These are phyloP conservation scores for Sceloporus undulatus DNA, from an alignment of 2,113 vertebrate genomes.

Conservation along the genomic window DNA sequence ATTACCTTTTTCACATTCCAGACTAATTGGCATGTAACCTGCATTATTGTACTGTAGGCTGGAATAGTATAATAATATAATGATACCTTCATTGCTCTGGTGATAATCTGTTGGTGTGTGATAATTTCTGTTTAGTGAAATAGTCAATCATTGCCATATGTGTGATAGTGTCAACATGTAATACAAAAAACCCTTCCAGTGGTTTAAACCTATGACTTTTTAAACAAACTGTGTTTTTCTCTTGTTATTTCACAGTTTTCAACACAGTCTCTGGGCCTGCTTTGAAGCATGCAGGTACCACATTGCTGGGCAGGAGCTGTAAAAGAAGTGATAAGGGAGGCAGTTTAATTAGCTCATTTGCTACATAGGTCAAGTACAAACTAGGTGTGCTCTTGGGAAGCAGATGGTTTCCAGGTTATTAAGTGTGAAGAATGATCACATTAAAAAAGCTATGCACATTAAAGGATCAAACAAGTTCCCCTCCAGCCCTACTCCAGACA, in stretches of 20 bases:
- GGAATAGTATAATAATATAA: constrained; percentile 69
- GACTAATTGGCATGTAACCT: constrained; percentile 73
- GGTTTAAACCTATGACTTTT: constrained; percentile 58
- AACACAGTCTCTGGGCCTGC: neutral
- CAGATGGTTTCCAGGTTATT: constrained; percentile 18
- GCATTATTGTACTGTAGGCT: constrained; percentile 65
- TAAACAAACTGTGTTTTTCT: constrained; percentile 45
- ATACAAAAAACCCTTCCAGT: constrained; percentile 28
- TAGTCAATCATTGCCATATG: constrained; percentile 38
- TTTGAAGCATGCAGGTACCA: constrained; percentile 24
- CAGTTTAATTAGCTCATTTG: constrained; percentile 40
- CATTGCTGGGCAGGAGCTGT: constrained; percentile 51
- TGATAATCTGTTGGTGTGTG: constrained; percentile 54
- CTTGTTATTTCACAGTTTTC: constrained; percentile 33
- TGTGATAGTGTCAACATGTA: constrained; percentile 52
- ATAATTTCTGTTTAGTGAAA: constrained; percentile 60
- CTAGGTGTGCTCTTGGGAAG: constrained; percentile 25
- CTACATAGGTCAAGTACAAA: constrained; percentile 29
- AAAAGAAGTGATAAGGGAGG: constrained; percentile 30
- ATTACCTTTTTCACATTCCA: constrained; percentile 68
- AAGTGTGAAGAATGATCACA: constrained; percentile 29
- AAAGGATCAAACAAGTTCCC: constrained; percentile 27
- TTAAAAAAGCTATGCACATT: constrained; percentile 20
- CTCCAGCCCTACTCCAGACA: neutral
- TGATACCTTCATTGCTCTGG: constrained; percentile 60